Conservation (phyloP, 2,113 vertebrate species). For the Octodon degus region DNA sequence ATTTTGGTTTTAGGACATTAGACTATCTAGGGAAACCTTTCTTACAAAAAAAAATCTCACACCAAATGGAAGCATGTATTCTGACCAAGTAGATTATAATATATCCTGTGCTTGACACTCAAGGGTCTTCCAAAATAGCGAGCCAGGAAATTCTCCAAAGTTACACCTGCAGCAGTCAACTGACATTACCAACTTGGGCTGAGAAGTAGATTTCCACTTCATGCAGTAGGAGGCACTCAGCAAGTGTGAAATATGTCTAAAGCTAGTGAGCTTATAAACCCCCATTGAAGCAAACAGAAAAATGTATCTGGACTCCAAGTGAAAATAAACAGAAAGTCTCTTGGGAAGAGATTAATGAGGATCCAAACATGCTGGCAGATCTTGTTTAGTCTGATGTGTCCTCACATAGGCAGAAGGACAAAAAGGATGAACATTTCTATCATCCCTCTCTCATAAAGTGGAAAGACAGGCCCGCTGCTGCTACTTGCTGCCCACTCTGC, state of each 20-base stretch:
- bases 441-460: neutral
- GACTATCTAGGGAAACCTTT: neutral
- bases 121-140: slow-evolving; percentile 2
- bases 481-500: neutral
- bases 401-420: too few relatives aligned
- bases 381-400: neutral
- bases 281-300: neutral
- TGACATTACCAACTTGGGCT: neutral
- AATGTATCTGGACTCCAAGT: neutral
- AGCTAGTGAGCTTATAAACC: neutral
- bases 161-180: neutral
- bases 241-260: slow-evolving; percentile 31
- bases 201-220: neutral
- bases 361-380: neutral
- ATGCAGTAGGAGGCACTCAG: neutral
- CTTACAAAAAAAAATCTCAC: neutral
- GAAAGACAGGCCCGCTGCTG: neutral
- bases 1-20: neutral
- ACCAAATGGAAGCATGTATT: neutral
- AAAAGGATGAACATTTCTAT: neutral
- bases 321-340: neutral
- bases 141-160: neutral
- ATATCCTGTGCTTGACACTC: neutral
- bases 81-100: neutral
- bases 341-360: neutral